Conservation (phyloP, 2,113 vertebrate species). For the Indicator maculatus region DNA sequence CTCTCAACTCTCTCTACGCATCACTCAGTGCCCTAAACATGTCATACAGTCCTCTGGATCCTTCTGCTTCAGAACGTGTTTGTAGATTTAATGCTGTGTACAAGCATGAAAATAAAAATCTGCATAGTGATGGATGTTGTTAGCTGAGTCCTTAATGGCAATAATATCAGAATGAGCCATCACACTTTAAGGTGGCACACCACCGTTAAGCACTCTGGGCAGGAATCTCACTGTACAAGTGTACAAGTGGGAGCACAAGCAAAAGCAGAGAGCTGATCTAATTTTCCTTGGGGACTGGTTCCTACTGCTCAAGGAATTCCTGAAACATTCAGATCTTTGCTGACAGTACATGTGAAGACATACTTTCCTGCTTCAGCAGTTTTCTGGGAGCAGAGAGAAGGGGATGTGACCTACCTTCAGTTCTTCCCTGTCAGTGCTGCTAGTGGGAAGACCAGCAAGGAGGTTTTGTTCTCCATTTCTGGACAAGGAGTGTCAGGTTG, state of each 20-base stretch:
- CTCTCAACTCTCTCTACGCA: fast-evolving
- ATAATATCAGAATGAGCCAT: neutral
- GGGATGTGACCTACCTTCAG: neutral
- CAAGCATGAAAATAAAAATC: neutral
- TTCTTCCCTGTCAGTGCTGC: neutral
- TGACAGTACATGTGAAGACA: neutral
- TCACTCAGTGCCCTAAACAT: neutral
- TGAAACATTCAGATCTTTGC: neutral
- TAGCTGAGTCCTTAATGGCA: neutral
- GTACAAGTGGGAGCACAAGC: neutral
- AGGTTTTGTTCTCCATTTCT: neutral
- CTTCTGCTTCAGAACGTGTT: neutral
- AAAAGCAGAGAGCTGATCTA: neutral
- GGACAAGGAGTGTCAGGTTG: neutral
- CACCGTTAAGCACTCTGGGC: neutral
- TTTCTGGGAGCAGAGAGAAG: neutral
- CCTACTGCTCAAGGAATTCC: neutral
- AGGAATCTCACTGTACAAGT: neutral
- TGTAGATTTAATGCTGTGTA: neutral
- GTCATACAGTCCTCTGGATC: neutral
- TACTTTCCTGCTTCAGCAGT: neutral
- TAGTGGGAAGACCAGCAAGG: neutral
- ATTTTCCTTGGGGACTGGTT: neutral
- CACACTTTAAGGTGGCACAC: neutral
- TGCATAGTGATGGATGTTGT: neutral